phyloP scores from a whole-genome alignment of 1,140 invertebrate genomes.

The Galleria mellonella region DNA sequence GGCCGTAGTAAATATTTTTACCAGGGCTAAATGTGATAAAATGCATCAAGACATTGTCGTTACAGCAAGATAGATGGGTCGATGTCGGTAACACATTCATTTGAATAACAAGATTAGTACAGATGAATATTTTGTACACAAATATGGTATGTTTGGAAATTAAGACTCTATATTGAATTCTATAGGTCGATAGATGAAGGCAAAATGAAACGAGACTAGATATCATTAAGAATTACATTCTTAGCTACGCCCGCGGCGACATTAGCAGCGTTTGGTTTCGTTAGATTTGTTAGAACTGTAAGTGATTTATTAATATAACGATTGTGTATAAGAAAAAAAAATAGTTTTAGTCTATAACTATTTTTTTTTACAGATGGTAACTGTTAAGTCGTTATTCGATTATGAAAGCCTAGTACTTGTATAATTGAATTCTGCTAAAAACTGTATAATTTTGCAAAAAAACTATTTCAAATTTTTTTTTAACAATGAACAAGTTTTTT shows the following conservation, averaged over 20 bases:
- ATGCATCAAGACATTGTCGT: slow-evolving; percentile 70
- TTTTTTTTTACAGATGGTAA: too few relatives aligned
- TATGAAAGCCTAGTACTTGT: too few relatives aligned
- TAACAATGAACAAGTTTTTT: too few relatives aligned
- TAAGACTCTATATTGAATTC: slow-evolving; percentile 27
- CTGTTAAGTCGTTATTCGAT: too few relatives aligned
- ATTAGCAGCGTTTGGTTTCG: neutral
- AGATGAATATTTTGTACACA: slow-evolving; percentile 28
- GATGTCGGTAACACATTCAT: slow-evolving; percentile 54
- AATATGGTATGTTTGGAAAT: slow-evolving; percentile 16
- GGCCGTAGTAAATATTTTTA: slow-evolving; percentile 59
- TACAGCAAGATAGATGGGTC: slow-evolving; percentile 60
- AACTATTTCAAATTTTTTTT: too few relatives aligned
- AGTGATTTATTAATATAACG: too few relatives aligned
- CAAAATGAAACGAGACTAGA: slow-evolving; percentile 15
- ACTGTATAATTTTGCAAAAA: too few relatives aligned
- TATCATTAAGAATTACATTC: neutral
- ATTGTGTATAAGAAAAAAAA: neutral
- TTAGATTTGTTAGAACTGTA: neutral
- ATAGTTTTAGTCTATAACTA: neutral
- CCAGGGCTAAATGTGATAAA: slow-evolving; percentile 63
- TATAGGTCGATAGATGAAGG: slow-evolving; percentile 13
- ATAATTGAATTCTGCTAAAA: too few relatives aligned
- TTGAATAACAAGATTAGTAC: slow-evolving; percentile 52
- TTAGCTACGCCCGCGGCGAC: neutral